Base-by-base conservation (phyloP, 2,797 vertebrate species). In the Gallinago nigripennis region DNA sequence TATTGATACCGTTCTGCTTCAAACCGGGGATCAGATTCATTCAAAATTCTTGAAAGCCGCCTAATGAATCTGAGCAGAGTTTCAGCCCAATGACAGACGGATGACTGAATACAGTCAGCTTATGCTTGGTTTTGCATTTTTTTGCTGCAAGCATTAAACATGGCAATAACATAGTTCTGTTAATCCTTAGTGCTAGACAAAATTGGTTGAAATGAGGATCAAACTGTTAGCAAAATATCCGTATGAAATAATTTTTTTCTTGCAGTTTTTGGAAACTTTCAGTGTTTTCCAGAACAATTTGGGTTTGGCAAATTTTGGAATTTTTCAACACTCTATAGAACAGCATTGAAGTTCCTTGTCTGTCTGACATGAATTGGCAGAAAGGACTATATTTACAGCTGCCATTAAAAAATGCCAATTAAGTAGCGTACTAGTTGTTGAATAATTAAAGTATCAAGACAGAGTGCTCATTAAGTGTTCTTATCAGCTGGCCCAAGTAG, bases 51-150 rank as follows among this genome's bases (percentile, higher is more conserved):
- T 96, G 90, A 90, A 96, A 95, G 83, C 56, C 5, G 51, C 79
- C 88, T 96, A 94, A 96, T 93, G 88, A 95, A 89, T 93, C 57
- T 24, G 43, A 90, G 57, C 69, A 87, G 90, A 84, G 30, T 95
- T 95, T 87, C 53, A 93, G 35, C 75, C 78, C 50, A 68, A 64
- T 89, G 75, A 93, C 78, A 94, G 94, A 54, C 28, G 0, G 61
- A 90, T 93, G 64, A 89, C 94, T 95, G 91, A 80, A 89, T 75
- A 68, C 81, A 90, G 45, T 60, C 71, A 88, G 39, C 63, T 93
- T 90, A 58, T 69, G 81, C 68, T 72, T 95, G 24, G 16, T 63
- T 94, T 89, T 88, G 66, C n/a, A 25, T 75, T 92, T 88, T 88
- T 45, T 45, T 82, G 1, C 83, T 93, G 81, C 45, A 90, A 48